These are phyloP conservation scores for Holcopasites calliopsidis DNA, from an alignment of 1,140 invertebrate genomes.

Conservation along the genomic window DNA sequence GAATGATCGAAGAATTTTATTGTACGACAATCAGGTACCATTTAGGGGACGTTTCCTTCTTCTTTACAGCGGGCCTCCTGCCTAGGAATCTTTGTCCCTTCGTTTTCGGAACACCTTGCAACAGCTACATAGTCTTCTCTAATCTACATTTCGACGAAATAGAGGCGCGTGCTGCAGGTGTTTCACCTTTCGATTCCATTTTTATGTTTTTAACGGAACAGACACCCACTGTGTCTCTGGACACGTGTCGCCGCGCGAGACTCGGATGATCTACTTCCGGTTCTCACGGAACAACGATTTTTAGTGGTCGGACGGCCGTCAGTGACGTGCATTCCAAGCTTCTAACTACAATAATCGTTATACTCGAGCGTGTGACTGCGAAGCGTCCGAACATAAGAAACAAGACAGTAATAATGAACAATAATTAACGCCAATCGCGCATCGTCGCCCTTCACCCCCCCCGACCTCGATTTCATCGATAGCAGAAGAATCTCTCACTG, in stretches of 20 bases:
- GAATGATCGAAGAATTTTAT: constrained; percentile 38
- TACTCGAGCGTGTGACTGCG: neutral
- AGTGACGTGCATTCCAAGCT: neutral
- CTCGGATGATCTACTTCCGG: constrained; percentile 45
- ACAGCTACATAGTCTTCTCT: neutral
- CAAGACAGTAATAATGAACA: neutral
- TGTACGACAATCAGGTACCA: constrained; percentile 71
- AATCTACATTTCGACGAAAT: neutral
- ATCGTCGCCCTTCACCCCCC: no score
- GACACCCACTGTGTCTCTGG: constrained; percentile 10
- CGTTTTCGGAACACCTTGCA: neutral
- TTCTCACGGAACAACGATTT: constrained; percentile 7
- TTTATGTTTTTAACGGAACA: neutral
- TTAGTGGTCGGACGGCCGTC: neutral
- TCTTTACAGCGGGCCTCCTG: neutral
- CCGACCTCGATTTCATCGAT: neutral
- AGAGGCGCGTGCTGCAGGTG: constrained; percentile 72
- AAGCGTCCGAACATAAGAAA: neutral
- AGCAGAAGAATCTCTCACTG: neutral
- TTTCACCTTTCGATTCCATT: constrained; percentile 50
- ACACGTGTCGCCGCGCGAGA: constrained; percentile 67
- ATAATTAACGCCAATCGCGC: neutral
- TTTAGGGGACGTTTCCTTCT: constrained; percentile 53
- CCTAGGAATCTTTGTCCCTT: constrained; percentile 23
- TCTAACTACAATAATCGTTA: neutral